Evolutionary conservation across 2,797 vertebrate species (phyloP), one percentile per base, ranked within the genome.

Genomic region (Neosalanx taihuensis): DNA sequence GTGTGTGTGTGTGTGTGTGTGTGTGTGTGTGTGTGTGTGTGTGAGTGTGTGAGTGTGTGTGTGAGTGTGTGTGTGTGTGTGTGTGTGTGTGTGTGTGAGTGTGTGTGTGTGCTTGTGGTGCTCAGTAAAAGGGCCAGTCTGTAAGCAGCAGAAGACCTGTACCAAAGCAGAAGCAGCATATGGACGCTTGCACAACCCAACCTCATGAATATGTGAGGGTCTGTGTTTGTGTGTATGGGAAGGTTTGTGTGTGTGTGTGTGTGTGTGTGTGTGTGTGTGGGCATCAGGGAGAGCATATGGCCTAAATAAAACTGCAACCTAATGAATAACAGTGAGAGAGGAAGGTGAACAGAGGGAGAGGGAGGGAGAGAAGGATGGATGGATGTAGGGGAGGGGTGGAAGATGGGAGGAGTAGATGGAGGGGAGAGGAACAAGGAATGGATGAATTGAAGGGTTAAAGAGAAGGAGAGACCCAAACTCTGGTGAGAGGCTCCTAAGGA

Each of bases 271-370:
- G 58, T 23, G 58, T 7, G 53, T 7, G 53, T 7, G 53, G 3
- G 53, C 92, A 93, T 91, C 89, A 92, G 89, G 81, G 86, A 84
- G 86, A 94, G 87, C 94, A 96, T 94, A 95, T 95, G 94, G 94
- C 84, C 87, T 90, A 90, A 92, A 92, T 93, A 91, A 94, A 90
- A 93, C 88, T 90, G 87, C 90, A 91, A 89, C 86, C 85, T 91
- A 84, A 91, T 93, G 91, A 94, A 93, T 93, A 88, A 6, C n/a
- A 37, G n/a, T 37, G 56, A 59, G 53, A 69, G 67, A 33, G 58
- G 46, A 69, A 20, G 31, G 29, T 13, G 13, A 26, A 30, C 12
- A 29, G 46, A 53, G 10, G 6, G 29, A 53, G 66, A 53, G 51
- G 51, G 51, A 56, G 4, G 18, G 51, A 56, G 18, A n/a, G 18